Percentiles rank a stretch among this genome's conserved stretches.
These are phyloP conservation scores for Perca fluviatilis DNA, from an alignment of 2,113 vertebrate genomes.

Conservation along the genomic window DNA sequence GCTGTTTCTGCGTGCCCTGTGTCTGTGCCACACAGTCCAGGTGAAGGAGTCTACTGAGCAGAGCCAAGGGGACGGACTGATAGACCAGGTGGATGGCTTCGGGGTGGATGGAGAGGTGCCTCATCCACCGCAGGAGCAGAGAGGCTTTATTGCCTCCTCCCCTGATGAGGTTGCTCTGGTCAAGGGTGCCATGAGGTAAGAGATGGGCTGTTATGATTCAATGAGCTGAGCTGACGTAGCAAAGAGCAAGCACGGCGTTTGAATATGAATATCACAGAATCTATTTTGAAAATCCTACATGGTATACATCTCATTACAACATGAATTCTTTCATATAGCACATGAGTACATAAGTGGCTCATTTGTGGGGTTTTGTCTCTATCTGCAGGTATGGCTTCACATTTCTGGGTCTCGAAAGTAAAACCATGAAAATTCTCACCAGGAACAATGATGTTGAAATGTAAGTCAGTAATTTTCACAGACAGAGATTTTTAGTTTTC, in stretches of 20 bases:
- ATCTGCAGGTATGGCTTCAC: conserved; percentile 94
- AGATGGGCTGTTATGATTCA: not conserved
- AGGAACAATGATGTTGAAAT: conserved; percentile 91
- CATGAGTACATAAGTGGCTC: not conserved
- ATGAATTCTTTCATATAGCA: not conserved
- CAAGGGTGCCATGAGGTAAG: conserved; percentile 95
- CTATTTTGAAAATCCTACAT: not conserved
- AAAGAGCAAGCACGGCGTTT: not conserved
- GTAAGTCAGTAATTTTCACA: conserved; percentile 83
- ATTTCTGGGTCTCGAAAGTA: conserved; percentile 92
- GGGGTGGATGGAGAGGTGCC: conserved; percentile 41
- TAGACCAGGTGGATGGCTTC: conserved; percentile 66
- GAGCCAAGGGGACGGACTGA: conserved; percentile 56
- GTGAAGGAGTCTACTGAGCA: conserved; percentile 86
- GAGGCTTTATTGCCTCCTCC: conserved; percentile 92
- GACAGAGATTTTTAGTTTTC: not conserved
- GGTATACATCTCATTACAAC: not conserved
- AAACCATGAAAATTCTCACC: conserved; percentile 92
- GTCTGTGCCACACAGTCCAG: conserved; percentile 97
- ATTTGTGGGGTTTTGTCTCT: conserved; percentile 77
- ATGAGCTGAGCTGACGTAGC: not conserved
- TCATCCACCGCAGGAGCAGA: conserved; percentile 45
- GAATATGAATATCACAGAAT: not conserved
- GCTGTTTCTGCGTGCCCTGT: conserved; percentile 94
- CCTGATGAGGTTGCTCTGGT: conserved; percentile 97